phyloP scores from a whole-genome alignment of 2,113 vertebrate genomes.

The Mugil cephalus region DNA sequence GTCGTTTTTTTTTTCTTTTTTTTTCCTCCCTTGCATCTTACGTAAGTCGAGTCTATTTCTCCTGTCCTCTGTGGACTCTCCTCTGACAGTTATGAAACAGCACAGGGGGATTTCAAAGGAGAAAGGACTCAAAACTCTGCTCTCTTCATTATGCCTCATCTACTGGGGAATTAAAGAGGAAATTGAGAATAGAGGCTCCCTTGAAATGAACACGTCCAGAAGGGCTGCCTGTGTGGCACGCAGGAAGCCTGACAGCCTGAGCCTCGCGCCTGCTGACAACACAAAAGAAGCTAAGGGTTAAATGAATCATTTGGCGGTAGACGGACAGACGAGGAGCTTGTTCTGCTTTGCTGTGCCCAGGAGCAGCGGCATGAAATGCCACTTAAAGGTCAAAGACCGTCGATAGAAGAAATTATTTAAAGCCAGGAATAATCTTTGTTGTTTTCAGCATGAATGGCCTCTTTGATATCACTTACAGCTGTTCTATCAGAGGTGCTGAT shows the following conservation, averaged over 20 bases:
- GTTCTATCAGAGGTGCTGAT: constrained; percentile 42
- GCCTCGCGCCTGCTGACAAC: constrained; percentile 60
- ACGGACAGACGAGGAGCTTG: constrained; percentile 43
- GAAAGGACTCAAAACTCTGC: constrained; percentile 58
- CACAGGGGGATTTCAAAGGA: constrained; percentile 69
- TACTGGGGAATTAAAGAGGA: constrained; percentile 72
- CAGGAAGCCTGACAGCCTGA: constrained; percentile 37
- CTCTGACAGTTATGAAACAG: constrained; percentile 79
- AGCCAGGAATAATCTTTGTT: constrained; percentile 53
- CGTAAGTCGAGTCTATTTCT: constrained; percentile 77
- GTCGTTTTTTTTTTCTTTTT: constrained; percentile 42
- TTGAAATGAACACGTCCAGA: constrained; percentile 63
- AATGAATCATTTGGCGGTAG: constrained; percentile 62
- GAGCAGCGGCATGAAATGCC: constrained; percentile 56
- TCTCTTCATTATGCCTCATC: constrained; percentile 71
- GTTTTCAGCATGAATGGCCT: constrained; percentile 44
- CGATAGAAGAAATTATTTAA: constrained; percentile 49
- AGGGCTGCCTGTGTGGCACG: constrained; percentile 40
- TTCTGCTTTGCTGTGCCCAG: constrained; percentile 21
- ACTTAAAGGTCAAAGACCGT: constrained; percentile 70
- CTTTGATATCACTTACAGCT: constrained; percentile 50
- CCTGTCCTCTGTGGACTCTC: constrained; percentile 74
- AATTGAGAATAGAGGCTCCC: constrained; percentile 60
- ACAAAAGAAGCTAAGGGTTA: constrained; percentile 56
- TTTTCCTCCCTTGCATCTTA: constrained; percentile 61